A percentile compares a stretch with the other conserved stretches of the same genome.
Evolutionary conservation across 2,113 vertebrate genomes (phyloP).

Genomic region (Canis aureus): DNA sequence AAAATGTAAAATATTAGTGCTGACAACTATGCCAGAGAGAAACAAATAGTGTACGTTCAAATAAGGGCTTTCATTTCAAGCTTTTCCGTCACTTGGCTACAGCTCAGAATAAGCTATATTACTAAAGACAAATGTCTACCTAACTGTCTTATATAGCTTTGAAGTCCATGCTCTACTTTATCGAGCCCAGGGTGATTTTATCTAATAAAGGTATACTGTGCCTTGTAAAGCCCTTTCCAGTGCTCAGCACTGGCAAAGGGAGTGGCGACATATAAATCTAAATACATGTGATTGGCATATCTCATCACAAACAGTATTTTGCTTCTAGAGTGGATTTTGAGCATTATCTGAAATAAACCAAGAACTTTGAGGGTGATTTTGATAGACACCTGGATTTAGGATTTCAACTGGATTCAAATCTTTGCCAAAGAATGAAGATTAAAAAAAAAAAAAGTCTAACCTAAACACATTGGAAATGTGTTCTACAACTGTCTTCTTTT

Average conservation of each 20-base stretch:
- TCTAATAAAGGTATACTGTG: neutral
- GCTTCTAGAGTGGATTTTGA: neutral
- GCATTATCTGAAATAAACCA: neutral
- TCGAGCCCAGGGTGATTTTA: neutral
- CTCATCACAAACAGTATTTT: neutral
- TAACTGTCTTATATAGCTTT: neutral
- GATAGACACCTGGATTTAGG: neutral
- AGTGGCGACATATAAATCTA: neutral
- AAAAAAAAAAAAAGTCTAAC: too few relatives aligned
- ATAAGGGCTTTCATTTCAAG: constrained; percentile 41
- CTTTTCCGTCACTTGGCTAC: neutral
- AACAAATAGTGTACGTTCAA: constrained; percentile 59
- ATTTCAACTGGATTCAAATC: constrained; percentile 34
- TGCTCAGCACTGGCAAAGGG: neutral
- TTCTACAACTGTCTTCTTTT: neutral
- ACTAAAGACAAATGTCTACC: constrained; percentile 63
- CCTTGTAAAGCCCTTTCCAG: neutral
- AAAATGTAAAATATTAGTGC: constrained; percentile 65
- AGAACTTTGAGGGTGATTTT: neutral
- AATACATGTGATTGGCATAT: neutral
- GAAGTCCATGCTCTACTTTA: neutral
- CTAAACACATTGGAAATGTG: constrained; percentile 25
- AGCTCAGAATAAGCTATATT: neutral
- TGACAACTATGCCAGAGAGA: constrained; percentile 66
- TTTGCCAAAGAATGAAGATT: constrained; percentile 30